A percentile compares a stretch with the other conserved stretches of the same genome.
Conservation (phyloP, 2,888 invertebrate genomes). For the Epinotia nisella region DNA sequence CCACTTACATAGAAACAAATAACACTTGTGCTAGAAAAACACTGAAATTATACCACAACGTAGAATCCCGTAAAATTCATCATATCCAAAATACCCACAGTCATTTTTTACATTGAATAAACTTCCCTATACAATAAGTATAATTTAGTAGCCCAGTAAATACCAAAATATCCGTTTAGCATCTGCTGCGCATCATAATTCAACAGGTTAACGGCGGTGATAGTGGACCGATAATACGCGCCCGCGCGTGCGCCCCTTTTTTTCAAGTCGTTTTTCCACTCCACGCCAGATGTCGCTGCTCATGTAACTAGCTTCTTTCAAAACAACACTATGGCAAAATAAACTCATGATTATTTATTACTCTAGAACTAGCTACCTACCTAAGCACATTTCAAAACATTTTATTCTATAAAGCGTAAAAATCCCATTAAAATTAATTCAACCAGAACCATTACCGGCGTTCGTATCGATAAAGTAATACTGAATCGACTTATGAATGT, state of each 20-base stretch:
- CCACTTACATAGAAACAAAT: background rate
- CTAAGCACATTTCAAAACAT: constrained; percentile 81
- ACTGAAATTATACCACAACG: background rate
- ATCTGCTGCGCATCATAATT: constrained; percentile 46
- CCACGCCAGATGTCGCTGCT: constrained; percentile 68
- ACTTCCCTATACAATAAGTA: background rate
- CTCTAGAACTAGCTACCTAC: constrained; percentile 55
- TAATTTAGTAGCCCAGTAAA: constrained; percentile 2
- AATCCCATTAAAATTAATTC: constrained; percentile 84
- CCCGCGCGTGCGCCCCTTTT: constrained; percentile 72
- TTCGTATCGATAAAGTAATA: constrained; percentile 84
- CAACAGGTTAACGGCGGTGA: constrained; percentile 33
- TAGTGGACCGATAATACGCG: constrained; percentile 63
- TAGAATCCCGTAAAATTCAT: background rate
- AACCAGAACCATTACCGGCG: constrained; percentile 82
- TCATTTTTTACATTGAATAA: background rate
- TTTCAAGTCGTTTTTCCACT: constrained; percentile 55
- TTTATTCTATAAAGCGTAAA: constrained; percentile 83
- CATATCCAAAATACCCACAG: background rate
- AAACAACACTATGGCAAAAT: constrained; percentile 49
- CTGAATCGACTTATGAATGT: constrained; percentile 83
- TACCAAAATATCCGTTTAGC: constrained; percentile 48
- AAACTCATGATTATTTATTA: constrained; percentile 72
- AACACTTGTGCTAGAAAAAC: background rate
- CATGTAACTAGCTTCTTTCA: constrained; percentile 52